Percentiles rank a stretch among this genome's conserved stretches.
Conservation (phyloP, 2,888 invertebrate species). For the Horisme vitalbata region DNA sequence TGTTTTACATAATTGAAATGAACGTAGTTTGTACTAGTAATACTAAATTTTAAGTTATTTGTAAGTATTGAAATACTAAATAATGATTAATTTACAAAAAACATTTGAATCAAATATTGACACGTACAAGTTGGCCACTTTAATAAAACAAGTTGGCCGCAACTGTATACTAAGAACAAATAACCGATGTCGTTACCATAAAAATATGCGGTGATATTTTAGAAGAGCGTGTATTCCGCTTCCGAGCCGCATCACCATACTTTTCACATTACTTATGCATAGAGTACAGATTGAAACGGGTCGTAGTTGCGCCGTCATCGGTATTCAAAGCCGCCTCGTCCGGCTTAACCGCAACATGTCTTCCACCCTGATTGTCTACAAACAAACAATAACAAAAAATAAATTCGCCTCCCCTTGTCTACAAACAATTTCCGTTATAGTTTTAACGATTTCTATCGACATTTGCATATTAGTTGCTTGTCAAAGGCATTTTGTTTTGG, state of each 20-base stretch:
- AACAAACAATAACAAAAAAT: constrained; percentile 60
- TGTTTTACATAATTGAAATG: not conserved
- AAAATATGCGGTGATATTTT: constrained; percentile 76
- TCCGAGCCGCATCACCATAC: constrained; percentile 72
- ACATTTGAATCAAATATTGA: constrained; percentile 19
- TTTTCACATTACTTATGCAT: constrained; percentile 82
- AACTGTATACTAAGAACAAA: constrained; percentile 54
- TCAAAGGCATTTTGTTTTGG: constrained; percentile 24
- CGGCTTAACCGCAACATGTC: constrained; percentile 68
- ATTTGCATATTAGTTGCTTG: constrained; percentile 28
- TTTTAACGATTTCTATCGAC: constrained; percentile 33
- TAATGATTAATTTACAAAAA: too few relatives aligned
- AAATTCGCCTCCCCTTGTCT: constrained; percentile 28
- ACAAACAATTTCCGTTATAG: constrained; percentile 34
- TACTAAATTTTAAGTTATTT: too few relatives aligned
- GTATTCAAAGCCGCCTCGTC: constrained; percentile 69
- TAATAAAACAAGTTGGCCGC: constrained; percentile 14
- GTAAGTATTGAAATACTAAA: too few relatives aligned
- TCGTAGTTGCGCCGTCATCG: constrained; percentile 74
- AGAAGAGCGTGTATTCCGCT: constrained; percentile 66
- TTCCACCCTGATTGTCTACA: constrained; percentile 67
- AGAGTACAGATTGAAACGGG: constrained; percentile 80
- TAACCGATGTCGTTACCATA: constrained; percentile 70
- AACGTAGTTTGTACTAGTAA: not conserved
- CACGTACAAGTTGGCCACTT: constrained; percentile 18